These are phyloP conservation scores for Aphis gossypii DNA, from an alignment of 1,140 invertebrate genomes.

Conservation along the genomic window DNA sequence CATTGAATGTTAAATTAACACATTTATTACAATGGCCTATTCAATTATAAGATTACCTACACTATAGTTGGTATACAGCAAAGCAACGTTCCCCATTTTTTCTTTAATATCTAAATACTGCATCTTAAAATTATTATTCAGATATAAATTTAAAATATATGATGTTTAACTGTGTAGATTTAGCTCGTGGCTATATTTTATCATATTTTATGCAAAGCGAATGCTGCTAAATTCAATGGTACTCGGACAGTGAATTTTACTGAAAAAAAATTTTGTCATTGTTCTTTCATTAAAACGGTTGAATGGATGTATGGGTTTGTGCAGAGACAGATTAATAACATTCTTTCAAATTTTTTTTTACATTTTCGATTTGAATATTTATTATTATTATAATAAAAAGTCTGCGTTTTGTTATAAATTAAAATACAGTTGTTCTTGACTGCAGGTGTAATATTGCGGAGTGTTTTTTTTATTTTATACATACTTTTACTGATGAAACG, in stretches of 20 bases:
- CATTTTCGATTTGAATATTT: neutral
- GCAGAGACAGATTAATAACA: neutral
- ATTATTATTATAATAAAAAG: neutral
- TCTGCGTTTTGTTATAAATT: neutral
- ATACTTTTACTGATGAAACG: neutral
- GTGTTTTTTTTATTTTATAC: neutral
- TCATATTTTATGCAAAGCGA: neutral
- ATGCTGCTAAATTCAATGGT: neutral
- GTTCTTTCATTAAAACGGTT: neutral
- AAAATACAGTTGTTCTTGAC: neutral
- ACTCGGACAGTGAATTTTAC: neutral
- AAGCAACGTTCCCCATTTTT: neutral
- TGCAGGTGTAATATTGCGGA: neutral
- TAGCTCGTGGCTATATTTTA: neutral
- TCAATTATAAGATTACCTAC: neutral
- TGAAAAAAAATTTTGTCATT: neutral
- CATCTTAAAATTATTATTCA: neutral
- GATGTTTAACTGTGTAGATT: neutral
- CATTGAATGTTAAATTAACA: no score
- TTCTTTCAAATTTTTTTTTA: neutral
- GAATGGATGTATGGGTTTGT: neutral
- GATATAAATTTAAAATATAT: neutral
- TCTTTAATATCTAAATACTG: neutral
- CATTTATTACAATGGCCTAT: neutral
- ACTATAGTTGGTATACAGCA: neutral